A percentile compares a stretch with the other conserved stretches of the same genome.
Evolutionary conservation across 2,888 invertebrate genomes (phyloP).

Genomic region (Dascillus cervinus): DNA sequence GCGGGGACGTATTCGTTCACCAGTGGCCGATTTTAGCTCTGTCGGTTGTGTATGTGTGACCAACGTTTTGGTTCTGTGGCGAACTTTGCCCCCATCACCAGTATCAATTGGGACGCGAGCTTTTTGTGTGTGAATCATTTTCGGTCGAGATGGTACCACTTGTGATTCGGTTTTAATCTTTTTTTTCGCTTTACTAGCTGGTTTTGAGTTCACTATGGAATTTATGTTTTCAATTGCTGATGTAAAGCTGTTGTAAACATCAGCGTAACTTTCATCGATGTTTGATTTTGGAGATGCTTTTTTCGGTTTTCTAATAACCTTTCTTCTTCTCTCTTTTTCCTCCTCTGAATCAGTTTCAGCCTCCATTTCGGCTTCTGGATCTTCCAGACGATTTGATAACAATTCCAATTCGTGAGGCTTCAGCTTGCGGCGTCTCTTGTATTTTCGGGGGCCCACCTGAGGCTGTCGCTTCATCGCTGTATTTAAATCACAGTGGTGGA

Average conservation of each 20-base stretch:
- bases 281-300: conserved; percentile 33
- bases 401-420: conserved; percentile 55
- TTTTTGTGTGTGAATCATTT: conserved; percentile 73
- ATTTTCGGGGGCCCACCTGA: conserved; percentile 61
- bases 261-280: conserved; percentile 40
- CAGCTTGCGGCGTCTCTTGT: conserved; percentile 70
- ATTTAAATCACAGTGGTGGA: conserved; percentile 79
- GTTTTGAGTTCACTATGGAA: conserved; percentile 35
- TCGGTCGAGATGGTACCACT: conserved; percentile 50
- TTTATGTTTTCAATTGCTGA: conserved; percentile 45
- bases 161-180: conserved; percentile 31
- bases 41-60: conserved; percentile 47
- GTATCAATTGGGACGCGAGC: conserved; percentile 48
- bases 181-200: conserved; percentile 25
- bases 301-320: conserved; percentile 34
- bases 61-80: conserved; percentile 52
- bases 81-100: conserved; percentile 45
- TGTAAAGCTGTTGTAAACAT: conserved; percentile 44
- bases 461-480: conserved; percentile 75
- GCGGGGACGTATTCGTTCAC: conserved; percentile 49
- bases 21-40: conserved; percentile 39
- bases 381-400: conserved; percentile 30
- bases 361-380: conserved; percentile 39
- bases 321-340: conserved; percentile 28
- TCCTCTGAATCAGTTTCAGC: conserved; percentile 29